phyloP scores from a whole-genome alignment of 1,140 invertebrate genomes.

The Potamilus streckersoni region DNA sequence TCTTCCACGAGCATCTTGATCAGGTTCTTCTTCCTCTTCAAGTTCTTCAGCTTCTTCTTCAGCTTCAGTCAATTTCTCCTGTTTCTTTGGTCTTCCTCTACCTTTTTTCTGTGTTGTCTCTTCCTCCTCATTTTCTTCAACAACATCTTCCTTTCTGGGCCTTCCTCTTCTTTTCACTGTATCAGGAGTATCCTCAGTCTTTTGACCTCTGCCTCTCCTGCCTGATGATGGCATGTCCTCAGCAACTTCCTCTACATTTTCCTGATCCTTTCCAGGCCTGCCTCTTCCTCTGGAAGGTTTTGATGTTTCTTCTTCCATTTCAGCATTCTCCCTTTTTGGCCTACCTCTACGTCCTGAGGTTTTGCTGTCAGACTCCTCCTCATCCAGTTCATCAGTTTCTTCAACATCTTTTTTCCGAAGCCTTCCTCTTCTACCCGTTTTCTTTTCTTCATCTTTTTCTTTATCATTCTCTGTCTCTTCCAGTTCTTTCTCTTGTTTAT shows the following conservation, averaged over 20 bases:
- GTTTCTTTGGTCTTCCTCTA: background rate
- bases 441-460: conserved; percentile 20
- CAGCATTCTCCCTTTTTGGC: conserved; percentile 6
- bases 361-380: conserved; percentile 20
- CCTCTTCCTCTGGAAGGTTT: conserved; percentile 2
- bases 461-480: conserved; percentile 14
- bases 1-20: conserved; percentile 6
- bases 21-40: conserved; percentile 19
- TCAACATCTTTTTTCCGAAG: conserved; percentile 5
- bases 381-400: conserved; percentile 9
- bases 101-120: conserved; percentile 9
- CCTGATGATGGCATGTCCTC: background rate
- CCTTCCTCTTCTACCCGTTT: conserved; percentile 20
- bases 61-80: background rate
- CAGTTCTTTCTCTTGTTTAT: conserved; percentile 13
- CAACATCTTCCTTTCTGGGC: conserved; percentile 9
- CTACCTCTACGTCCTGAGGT: conserved; percentile 7
- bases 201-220: conserved; percentile 1
- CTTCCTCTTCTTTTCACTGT: conserved; percentile 8
- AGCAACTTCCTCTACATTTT: conserved; percentile 1
- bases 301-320: too few relatives aligned
- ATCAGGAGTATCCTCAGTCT: conserved; percentile 5
- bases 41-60: conserved; percentile 25
- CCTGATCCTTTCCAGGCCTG: conserved; percentile 15
- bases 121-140: conserved; percentile 1